These are phyloP conservation scores for Mesembrinibis cayennensis DNA, from an alignment of 2,113 vertebrate genomes.

Conservation along the genomic window DNA sequence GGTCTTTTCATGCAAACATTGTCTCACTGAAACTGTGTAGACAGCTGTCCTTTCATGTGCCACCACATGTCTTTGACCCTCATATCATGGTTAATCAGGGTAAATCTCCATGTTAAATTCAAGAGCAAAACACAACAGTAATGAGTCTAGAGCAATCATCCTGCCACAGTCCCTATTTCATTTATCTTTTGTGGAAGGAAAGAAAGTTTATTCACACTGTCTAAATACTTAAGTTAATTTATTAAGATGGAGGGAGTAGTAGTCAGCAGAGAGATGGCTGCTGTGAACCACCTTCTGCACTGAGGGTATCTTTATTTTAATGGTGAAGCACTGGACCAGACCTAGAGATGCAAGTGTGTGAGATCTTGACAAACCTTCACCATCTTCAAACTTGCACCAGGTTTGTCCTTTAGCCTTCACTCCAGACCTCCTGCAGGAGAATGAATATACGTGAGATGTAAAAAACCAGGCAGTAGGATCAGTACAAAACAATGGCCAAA, in stretches of 20 bases:
- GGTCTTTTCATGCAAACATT: not conserved
- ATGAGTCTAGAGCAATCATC: not conserved
- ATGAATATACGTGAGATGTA: not conserved
- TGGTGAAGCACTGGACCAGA: not conserved
- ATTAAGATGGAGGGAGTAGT: not conserved
- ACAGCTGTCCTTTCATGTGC: not conserved
- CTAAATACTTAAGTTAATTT: not conserved
- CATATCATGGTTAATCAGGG: not conserved
- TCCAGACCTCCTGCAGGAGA: not conserved
- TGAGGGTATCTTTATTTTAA: not conserved
- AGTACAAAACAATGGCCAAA: not conserved
- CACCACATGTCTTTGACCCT: not conserved
- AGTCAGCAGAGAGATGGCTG: not conserved
- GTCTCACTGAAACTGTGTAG: not conserved
- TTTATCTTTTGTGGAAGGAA: not conserved
- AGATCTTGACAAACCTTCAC: too few relatives aligned
- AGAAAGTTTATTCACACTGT: not conserved
- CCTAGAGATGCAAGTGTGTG: not conserved
- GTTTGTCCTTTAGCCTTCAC: not conserved
- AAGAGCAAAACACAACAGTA: not conserved
- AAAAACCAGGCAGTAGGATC: not conserved
- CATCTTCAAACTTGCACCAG: not conserved
- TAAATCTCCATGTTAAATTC: not conserved
- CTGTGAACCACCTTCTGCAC: not conserved
- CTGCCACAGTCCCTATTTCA: not conserved